Evolutionary conservation across 2,113 vertebrate species (phyloP), one percentile per base, ranked within the genome.

Genomic region (Scartelaos histophorus): DNA sequence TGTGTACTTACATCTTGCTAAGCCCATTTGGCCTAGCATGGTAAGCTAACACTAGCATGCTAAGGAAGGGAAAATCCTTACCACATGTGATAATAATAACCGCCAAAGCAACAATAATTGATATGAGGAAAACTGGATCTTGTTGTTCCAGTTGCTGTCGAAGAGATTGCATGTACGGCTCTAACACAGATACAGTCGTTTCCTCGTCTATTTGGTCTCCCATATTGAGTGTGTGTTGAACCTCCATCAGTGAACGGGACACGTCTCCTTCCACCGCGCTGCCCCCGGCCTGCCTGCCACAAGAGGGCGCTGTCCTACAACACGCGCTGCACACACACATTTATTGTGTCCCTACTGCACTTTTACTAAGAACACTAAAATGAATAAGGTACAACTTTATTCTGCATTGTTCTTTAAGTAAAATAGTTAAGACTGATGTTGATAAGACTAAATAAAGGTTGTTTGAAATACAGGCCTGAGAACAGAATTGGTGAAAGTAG

Each of bases 61-160:
- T 82, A 79, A 61, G 46, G 7, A 5, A 62, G 21, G 38, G 13
- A 60, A 22, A 45, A 34, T 73, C 70, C 91, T 89, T 66, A 94
- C 94, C 91, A 21, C 90, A 84, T 3, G 94, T 93, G 54, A 94
- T 81, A 65, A 94, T 16, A 68, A 94, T 76, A 5, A 87, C 89
- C 0, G 85, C 87, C 34, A 94, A 19, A 19, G 92, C 91, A 7
- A 94, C 92, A 38, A 93, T 67, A 0, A 92, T 19, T 13, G 85
- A 91, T 43, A 94, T 83, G 4, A 94, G 67, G 25, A 93, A 69
- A 0, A 87, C 67, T 0, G 88, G 88, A 43, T 94, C 92, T 10
- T 93, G 91, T 0, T 87, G 84, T 22, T 91, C 87, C 13, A 94
- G 67, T 5, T 92, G 87, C 29, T 81, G 85, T 0, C 87, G 65